Evolutionary conservation across 2,797 vertebrate genomes (phyloP), one percentile per base, ranked within the genome.

Genomic region (Zonotrichia albicollis): DNA sequence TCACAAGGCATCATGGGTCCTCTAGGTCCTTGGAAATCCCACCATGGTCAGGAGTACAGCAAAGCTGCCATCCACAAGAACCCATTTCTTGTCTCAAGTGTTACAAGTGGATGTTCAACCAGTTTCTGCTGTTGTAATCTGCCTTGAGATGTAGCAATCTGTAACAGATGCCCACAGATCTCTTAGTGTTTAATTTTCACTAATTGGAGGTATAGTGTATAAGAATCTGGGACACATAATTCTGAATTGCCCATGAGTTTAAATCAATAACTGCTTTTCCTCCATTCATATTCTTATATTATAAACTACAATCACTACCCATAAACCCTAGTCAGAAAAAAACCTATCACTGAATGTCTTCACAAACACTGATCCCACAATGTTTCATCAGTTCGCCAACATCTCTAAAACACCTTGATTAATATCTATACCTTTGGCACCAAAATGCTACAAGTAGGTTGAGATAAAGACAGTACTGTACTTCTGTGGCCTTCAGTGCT

Each of bases 331-430:
- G n/a, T 42, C 57, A 87, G 71, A 74, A 88, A 87, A 66, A 22
- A 10, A 6, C 40, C 13, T 40, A 48, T 57, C 26, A 23, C 11
- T 71, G 40, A 26, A 20, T 57, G 11, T 32, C 12, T 50, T 71
- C 42, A 34, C 13, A 57, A 64, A 34, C 34, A 61, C 23, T 1
- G 1, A 22, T 13, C 4, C 19, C 21, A 61, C 1, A 0, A 20
- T 36, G 67, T 68, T 91, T 94, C 32, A 74, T 53, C 57, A 53
- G 13, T 30, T 71, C 29, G 50, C 11, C 2, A 12, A 60, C 7
- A 32, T 46, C 34, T 75, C 9, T 32, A 71, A 55, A 91, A 30
- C 32, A 57, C 13, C 13, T 57, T 57, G 32, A 83, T 86, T 86
- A 42, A 16, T 34, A 19, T 32, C 27, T 50, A 11, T 1, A 2